Percentiles rank a stretch among this genome's conserved stretches.
Evolutionary conservation across 92 coral and sea anemone genomes (phyloP).

Genomic region (Pocillopora grandis): DNA sequence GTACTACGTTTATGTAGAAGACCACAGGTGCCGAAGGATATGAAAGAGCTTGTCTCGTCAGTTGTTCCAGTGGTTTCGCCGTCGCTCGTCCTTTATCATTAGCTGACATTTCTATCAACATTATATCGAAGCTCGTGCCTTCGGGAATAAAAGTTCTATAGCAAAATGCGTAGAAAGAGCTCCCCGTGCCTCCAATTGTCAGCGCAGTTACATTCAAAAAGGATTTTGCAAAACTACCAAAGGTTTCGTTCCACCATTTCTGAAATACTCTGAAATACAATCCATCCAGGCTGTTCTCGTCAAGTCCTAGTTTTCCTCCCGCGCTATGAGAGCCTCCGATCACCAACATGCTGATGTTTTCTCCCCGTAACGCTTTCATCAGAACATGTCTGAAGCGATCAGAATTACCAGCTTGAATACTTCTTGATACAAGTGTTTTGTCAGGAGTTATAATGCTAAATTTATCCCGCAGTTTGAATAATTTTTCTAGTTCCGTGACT

Average conservation of each 20-base stretch:
- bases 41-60: conserved; percentile 54
- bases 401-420: conserved; percentile 18
- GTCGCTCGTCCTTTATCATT: conserved; percentile 38
- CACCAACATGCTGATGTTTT: conserved; percentile 52
- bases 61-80: conserved; percentile 72
- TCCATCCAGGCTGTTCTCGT: conserved; percentile 45
- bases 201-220: conserved; percentile 13
- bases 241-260: conserved; percentile 67
- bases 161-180: conserved; percentile 68
- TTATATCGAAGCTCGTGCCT: conserved; percentile 51
- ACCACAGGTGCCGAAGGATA: conserved; percentile 66
- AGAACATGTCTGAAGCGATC: conserved; percentile 19
- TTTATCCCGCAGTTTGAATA: not conserved
- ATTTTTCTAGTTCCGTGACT: not conserved
- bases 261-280: conserved; percentile 52
- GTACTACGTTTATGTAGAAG: conserved; percentile 59
- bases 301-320: conserved; percentile 64
- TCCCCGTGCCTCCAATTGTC: conserved; percentile 68
- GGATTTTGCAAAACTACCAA: conserved; percentile 34
- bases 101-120: conserved; percentile 68
- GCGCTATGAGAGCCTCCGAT: conserved; percentile 81
- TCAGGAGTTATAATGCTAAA: not conserved
- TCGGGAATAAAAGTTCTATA: conserved; percentile 56
- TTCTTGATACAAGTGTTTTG: not conserved
- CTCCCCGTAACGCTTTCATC: conserved; percentile 57